These are phyloP conservation scores for Aphidius gifuensis DNA, from an alignment of 1,140 invertebrate species.

Conservation along the genomic window DNA sequence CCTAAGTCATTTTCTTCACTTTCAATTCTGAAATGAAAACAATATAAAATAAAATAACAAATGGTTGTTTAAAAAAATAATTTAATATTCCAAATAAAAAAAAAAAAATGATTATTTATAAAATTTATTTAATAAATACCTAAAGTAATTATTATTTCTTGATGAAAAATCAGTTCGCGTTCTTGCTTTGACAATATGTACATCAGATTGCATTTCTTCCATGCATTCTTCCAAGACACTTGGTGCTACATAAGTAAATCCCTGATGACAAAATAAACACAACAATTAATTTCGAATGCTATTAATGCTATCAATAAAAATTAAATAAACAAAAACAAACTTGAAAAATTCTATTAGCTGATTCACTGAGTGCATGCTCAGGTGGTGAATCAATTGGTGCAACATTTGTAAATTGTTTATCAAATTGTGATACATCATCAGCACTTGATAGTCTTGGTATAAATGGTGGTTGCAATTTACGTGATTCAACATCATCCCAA, in stretches of 20 bases:
- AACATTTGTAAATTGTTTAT: constrained; percentile 95
- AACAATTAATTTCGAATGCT: not conserved
- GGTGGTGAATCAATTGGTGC: constrained; percentile 98
- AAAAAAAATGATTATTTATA: too few species aligned
- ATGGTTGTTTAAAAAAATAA: too few species aligned
- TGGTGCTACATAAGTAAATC: constrained; percentile 97
- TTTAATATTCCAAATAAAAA: too few species aligned
- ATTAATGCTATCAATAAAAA: too few species aligned
- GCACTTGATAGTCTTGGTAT: constrained; percentile 82
- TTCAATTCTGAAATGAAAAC: too few species aligned
- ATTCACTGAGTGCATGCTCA: constrained; percentile 91
- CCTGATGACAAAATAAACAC: constrained; percentile 58
- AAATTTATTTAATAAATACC: too few species aligned
- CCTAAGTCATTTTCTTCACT: too few species aligned
- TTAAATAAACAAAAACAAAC: constrained; percentile 53
- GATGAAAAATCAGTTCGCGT: constrained; percentile 39
- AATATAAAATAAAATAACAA: too few species aligned
- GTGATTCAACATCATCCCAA: constrained; percentile 86
- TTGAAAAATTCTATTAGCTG: constrained; percentile 91
- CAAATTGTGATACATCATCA: constrained; percentile 98
- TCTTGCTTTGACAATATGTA: constrained; percentile 66
- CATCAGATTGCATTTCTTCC: constrained; percentile 39
- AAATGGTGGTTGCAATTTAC: constrained; percentile 86
- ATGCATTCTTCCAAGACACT: constrained; percentile 92
- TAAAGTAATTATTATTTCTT: constrained; percentile 34